Evolutionary conservation across 2,888 invertebrate species (phyloP).

Genomic region (Melikaiella ostensackeni): DNA sequence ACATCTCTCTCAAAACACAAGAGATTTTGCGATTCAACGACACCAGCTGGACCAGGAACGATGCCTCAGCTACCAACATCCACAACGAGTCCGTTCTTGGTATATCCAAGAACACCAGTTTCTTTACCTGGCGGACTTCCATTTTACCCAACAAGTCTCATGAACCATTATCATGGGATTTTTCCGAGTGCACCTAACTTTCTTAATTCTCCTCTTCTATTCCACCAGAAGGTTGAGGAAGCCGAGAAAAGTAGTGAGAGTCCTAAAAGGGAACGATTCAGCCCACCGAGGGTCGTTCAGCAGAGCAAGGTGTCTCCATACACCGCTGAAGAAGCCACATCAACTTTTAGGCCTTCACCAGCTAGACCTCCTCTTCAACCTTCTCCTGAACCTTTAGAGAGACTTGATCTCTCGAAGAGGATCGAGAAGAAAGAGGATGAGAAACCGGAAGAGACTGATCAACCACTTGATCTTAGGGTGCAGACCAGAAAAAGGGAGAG

Average conservation of each 20-base stretch:
- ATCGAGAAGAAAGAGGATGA: slow-evolving; percentile 9
- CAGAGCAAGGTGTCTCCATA: slow-evolving; percentile 83
- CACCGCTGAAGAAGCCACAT: slow-evolving; percentile 83
- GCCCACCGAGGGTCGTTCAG: slow-evolving; percentile 79
- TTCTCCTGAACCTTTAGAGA: slow-evolving; percentile 62
- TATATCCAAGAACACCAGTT: slow-evolving; percentile 83
- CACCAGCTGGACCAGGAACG: slow-evolving; percentile 73
- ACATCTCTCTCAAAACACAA: slow-evolving; percentile 97
- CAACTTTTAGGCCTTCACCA: slow-evolving; percentile 83
- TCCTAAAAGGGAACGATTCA: slow-evolving; percentile 79
- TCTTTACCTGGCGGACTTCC: slow-evolving; percentile 72
- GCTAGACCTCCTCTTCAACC: slow-evolving; percentile 79
- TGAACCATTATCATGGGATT: slow-evolving; percentile 80
- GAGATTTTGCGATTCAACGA: slow-evolving; percentile 94
- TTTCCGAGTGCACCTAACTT: slow-evolving; percentile 80
- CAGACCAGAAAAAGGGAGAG: slow-evolving; percentile 67
- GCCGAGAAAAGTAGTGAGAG: slow-evolving; percentile 80
- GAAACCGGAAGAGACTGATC: slow-evolving; percentile 58
- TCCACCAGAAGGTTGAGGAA: slow-evolving; percentile 80
- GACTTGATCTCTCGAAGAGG: slow-evolving; percentile 40
- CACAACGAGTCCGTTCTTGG: slow-evolving; percentile 80
- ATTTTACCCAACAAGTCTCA: slow-evolving; percentile 83
- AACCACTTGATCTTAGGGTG: slow-evolving; percentile 71
- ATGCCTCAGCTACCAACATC: slow-evolving; percentile 70
- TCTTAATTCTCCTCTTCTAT: slow-evolving; percentile 82